phyloP scores from a whole-genome alignment of 2,888 invertebrate genomes.

The Mythimna lalbum region DNA sequence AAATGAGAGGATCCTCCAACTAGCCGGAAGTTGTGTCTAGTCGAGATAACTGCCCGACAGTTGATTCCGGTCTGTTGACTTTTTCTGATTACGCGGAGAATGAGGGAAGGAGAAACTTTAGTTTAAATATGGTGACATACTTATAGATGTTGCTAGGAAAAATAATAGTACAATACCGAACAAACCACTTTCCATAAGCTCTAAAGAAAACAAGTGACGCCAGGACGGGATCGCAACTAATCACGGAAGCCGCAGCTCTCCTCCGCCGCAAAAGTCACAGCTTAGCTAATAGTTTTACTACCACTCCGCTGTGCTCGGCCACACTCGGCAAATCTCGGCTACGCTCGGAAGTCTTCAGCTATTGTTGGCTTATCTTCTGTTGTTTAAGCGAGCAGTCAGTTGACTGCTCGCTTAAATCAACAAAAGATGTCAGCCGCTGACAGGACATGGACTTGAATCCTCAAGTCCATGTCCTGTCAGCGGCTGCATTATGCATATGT shows the following conservation, averaged over 20 bases:
- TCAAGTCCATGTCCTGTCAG: too few relatives aligned
- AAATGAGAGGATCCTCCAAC: too few relatives aligned
- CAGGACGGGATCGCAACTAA: neutral
- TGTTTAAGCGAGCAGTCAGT: neutral
- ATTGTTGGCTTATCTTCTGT: conserved; percentile 3
- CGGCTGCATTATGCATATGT: too few relatives aligned
- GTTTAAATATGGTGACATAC: neutral
- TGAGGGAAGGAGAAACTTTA: too few relatives aligned
- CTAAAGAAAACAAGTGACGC: neutral
- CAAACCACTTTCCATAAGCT: neutral
- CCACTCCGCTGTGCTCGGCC: neutral
- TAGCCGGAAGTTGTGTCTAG: too few relatives aligned
- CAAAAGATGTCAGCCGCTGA: too few relatives aligned
- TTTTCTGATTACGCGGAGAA: neutral
- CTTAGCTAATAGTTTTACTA: neutral
- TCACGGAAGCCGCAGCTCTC: neutral
- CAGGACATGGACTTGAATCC: too few relatives aligned
- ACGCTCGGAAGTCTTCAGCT: neutral
- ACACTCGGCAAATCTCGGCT: neutral
- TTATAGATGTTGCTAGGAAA: neutral
- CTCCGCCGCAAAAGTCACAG: neutral
- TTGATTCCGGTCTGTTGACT: too few relatives aligned
- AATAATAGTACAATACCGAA: neutral
- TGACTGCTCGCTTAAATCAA: neutral
- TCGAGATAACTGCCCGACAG: too few relatives aligned